Evolutionary conservation across 2,888 invertebrate genomes (phyloP), one percentile per base, ranked within the genome.

Genomic region (Ypsolopha sequella): DNA sequence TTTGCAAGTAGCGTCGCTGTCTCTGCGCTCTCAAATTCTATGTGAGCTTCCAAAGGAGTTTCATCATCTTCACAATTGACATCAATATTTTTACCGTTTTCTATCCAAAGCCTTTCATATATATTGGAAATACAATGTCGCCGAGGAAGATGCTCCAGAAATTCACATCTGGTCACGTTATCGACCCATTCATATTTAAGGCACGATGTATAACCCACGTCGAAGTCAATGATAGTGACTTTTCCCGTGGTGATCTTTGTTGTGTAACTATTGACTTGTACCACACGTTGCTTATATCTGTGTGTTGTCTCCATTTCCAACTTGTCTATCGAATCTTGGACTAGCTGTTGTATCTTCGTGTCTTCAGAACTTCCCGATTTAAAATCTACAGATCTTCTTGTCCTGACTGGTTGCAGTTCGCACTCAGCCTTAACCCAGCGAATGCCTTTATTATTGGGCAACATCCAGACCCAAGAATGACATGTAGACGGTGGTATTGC

Each of bases 201-300:
- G 58, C 84, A 84, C 34, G 71, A 71, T 11, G 84, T 81, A 58
- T 76, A 84, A 13, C 74, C 84, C 1, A 81, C 79, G 53, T 84
- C 80, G 54, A 84, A 84, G 59, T 82, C 73, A 43, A 84, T 80
- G 1, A 72, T 74, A 7, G 80, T 81, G 47, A 75, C 65, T 64
- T 64, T 71, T 1, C 75, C 76, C 0, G 75, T 62, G n/a, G 70
- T 71, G 54, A 79, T 65, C 65, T 75, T 77, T 9, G 71, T 72
- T 10, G 71, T 68, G 55, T 70, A 70, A 53, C 71, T 75, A 51
- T 81, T 80, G 36, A 84, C 74, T 53, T 70, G 63, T 6, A 77
- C 53, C 41, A 82, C 62, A 53, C 74, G 69, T 56, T 79, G 80
- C 58, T 82, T 82, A 53, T 81, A 80, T 54, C 66, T 68, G 51